Base-by-base conservation (phyloP, 2,888 invertebrate species). In the Cyrtodaria siliqua region DNA sequence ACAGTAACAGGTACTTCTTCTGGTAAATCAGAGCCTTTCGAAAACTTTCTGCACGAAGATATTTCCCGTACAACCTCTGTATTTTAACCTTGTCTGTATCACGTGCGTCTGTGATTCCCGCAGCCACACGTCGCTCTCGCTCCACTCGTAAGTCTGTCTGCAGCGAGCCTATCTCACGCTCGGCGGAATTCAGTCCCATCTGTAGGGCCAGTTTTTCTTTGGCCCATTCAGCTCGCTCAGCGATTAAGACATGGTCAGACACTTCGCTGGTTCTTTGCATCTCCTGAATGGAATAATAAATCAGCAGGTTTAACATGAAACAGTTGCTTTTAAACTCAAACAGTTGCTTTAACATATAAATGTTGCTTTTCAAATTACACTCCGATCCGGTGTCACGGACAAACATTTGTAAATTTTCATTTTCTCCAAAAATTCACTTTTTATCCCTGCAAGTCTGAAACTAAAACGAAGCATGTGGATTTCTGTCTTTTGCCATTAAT, bases 21-120 rank as follows among this genome's bases (percentile, higher is more conserved):
- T 98, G 98, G 95, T 96, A 98, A 61, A 96, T 95, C 63, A 98
- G 94, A 16, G 97, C 96, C 92, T 97, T 97, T 71, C 96, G 95
- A 87, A 96, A 96, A 90, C 97, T 97, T 91, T 98, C 97, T 3
- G 96, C 95, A 38, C 96, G 95, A 83, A 97, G 93, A 91, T 96
- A 97, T 87, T 95, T 95, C 18, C 91, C 90, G 70, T 92, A 92
- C 59, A 92, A 71, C 29, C 91, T 81, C 75, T 92, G 90, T 55
- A 91, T 89, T 90, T 92, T 78, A 26, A 78, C 63, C 47, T 71
- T 77, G 20, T 91, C 91, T 23, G 81, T 72, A 23, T 80, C 85
- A 26, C 72, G 62, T n/a, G 81, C 75, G 9, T 82, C 86, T 61
- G 82, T 85, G n/a, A 79, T 61, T 33, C 78, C 74, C 16, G 72